Conservation (phyloP, 2,113 vertebrate species). For the Prunella himalayana region DNA sequence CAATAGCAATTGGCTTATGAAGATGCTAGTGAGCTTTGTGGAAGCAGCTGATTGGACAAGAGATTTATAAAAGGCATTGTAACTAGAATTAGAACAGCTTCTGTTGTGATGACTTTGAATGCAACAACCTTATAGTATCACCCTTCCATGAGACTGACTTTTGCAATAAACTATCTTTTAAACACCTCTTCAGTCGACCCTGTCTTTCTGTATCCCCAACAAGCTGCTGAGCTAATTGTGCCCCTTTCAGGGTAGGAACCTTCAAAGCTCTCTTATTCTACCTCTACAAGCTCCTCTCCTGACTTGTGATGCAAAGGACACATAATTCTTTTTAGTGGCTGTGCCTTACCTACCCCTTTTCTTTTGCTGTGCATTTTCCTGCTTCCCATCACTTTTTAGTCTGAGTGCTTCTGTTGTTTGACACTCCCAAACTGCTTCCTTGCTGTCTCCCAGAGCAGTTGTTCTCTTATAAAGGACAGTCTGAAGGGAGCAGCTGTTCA, state of each 20-base stretch:
- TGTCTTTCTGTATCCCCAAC: background rate
- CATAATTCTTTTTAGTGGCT: background rate
- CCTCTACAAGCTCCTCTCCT: background rate
- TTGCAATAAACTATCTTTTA: background rate
- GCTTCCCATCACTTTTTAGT: background rate
- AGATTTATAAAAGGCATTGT: background rate
- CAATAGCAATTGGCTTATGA: background rate
- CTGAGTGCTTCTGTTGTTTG: background rate
- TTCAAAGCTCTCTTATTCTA: background rate
- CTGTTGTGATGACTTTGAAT: background rate
- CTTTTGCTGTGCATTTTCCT: background rate
- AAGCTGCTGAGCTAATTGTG: background rate
- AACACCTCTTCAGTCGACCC: background rate
- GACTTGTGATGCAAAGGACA: background rate
- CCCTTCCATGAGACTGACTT: background rate
- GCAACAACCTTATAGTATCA: background rate
- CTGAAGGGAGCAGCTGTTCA: background rate
- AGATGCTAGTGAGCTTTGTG: background rate
- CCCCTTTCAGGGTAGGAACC: background rate
- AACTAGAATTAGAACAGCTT: background rate
- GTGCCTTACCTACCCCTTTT: background rate
- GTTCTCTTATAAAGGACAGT: background rate
- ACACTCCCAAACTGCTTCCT: background rate
- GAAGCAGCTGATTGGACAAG: background rate
- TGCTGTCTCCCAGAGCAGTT: background rate